These are phyloP conservation scores for Esox masquinongy DNA, from an alignment of 2,797 vertebrate genomes.

Conservation along the genomic window DNA sequence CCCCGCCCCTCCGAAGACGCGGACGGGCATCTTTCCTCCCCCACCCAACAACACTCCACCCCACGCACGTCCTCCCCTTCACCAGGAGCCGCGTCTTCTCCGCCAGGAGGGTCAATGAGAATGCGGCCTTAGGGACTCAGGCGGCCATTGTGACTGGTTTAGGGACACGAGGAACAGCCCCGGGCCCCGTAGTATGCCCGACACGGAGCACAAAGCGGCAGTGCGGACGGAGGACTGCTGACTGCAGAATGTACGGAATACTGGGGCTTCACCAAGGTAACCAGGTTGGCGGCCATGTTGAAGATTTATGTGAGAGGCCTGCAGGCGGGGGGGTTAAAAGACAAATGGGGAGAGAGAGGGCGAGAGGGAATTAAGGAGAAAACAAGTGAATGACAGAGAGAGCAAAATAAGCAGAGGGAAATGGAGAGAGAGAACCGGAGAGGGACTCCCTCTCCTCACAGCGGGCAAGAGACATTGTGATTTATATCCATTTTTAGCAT, in stretches of 20 bases:
- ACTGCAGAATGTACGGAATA: background rate
- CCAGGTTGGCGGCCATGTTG: background rate
- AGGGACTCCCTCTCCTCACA: background rate
- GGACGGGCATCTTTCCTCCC: background rate
- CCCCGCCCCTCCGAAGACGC: background rate
- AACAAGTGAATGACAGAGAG: no score
- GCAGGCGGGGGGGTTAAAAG: conserved; percentile 27
- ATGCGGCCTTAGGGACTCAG: conserved; percentile 63
- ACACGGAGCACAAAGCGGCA: conserved; percentile 31
- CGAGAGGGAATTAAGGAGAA: background rate
- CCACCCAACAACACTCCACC: background rate
- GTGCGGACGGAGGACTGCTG: background rate
- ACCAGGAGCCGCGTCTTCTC: background rate
- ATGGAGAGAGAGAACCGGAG: conserved; percentile 6
- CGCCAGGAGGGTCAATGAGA: conserved; percentile 39
- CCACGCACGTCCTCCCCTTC: background rate
- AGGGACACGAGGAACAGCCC: background rate
- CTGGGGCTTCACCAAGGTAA: background rate
- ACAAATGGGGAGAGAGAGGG: conserved; percentile 20
- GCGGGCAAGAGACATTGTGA: background rate
- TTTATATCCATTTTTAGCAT: background rate
- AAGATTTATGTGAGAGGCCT: background rate
- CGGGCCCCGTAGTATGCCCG: conserved; percentile 41
- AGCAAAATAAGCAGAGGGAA: conserved; percentile 9
- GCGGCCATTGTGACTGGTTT: conserved; percentile 39